Percentiles rank a stretch among this genome's conserved stretches.
phyloP scores from a whole-genome alignment of 2,113 vertebrate genomes.

The Tonatia bakeri region DNA sequence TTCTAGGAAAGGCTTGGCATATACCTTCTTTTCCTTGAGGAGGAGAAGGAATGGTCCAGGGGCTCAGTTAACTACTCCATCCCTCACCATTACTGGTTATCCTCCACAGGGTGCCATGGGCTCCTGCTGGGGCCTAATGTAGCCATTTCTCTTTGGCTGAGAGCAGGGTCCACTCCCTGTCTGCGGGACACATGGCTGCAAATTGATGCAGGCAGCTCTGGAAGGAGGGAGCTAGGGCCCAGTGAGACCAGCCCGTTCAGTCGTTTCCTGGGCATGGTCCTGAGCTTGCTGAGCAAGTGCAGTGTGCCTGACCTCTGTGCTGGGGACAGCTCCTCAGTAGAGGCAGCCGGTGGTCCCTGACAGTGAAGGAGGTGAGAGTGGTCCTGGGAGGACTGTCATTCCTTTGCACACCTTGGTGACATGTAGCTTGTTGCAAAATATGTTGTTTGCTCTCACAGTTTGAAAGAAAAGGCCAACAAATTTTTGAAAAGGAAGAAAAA shows the following conservation, averaged over 20 bases:
- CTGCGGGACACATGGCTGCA: slow-evolving; percentile 36
- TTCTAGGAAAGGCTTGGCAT: neutral
- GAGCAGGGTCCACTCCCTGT: slow-evolving; percentile 1
- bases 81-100: slow-evolving; percentile 40
- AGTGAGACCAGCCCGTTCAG: neutral
- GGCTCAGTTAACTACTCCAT: neutral
- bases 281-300: neutral
- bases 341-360: neutral
- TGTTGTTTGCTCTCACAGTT: neutral
- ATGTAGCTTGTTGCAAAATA: neutral
- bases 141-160: slow-evolving; percentile 31
- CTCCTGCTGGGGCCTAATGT: slow-evolving; percentile 37
- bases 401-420: neutral
- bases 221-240: neutral
- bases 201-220: neutral
- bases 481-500: neutral
- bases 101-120: slow-evolving; percentile 40
- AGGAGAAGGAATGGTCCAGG: neutral
- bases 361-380: neutral
- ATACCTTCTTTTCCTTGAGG: neutral
- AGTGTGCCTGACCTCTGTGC: neutral
- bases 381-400: too few relatives aligned
- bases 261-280: neutral
- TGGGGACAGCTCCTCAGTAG: neutral
- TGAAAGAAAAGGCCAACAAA: neutral